Percentiles rank a stretch among this genome's conserved stretches.
Evolutionary conservation across 2,888 invertebrate species (phyloP).

Genomic region (Macrophya alboannulata): DNA sequence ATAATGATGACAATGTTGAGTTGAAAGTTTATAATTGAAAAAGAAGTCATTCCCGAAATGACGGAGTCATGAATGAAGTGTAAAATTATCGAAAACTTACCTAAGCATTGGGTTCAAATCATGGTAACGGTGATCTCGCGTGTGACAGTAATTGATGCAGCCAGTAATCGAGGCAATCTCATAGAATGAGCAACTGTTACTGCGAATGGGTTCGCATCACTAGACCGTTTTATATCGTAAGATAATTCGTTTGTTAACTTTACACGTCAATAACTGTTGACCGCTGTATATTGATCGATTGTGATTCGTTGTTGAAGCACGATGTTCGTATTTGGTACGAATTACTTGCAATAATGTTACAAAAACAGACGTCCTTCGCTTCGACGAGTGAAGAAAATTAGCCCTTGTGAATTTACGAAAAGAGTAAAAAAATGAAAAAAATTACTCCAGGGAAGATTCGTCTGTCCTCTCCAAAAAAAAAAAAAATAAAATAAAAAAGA

Average conservation of each 20-base stretch:
- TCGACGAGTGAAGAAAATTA: not conserved
- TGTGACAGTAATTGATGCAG: slow-evolving; percentile 12
- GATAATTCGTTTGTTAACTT: slow-evolving; percentile 37
- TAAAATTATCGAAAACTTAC: slow-evolving; percentile 18
- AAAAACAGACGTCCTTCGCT: not conserved
- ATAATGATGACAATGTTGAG: not conserved
- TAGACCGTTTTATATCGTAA: slow-evolving; percentile 7
- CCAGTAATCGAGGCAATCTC: not conserved
- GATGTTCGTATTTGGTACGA: not conserved
- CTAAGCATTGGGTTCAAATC: slow-evolving; percentile 7
- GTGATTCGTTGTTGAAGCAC: not conserved
- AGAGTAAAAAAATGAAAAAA: not conserved
- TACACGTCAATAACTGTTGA: slow-evolving; percentile 27
- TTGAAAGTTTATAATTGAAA: not conserved
- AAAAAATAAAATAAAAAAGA: not conserved
- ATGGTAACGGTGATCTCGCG: slow-evolving; percentile 9
- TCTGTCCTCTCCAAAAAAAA: not conserved
- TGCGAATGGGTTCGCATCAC: slow-evolving; percentile 23
- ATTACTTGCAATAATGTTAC: not conserved
- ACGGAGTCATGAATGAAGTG: not conserved
- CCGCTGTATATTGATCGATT: slow-evolving; percentile 20
- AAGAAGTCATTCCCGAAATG: not conserved
- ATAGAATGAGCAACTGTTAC: not conserved
- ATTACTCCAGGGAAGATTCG: not conserved
- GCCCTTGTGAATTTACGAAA: not conserved